phyloP scores from a whole-genome alignment of 2,888 invertebrate genomes.

The Thelaira solivaga region DNA sequence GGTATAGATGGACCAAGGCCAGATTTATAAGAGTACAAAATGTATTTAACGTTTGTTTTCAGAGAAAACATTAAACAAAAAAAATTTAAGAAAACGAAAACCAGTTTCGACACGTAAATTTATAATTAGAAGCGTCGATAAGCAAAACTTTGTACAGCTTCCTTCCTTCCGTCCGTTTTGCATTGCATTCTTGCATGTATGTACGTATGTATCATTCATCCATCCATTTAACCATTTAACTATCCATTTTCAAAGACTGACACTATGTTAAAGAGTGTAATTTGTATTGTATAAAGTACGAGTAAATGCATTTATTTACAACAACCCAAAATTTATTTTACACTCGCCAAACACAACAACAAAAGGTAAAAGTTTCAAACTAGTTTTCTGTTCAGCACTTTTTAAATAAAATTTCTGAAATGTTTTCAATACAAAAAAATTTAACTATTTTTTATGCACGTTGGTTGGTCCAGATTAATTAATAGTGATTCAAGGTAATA shows the following conservation, averaged over 20 bases:
- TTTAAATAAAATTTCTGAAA: conserved; percentile 14
- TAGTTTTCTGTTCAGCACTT: conserved; percentile 41
- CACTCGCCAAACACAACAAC: not conserved
- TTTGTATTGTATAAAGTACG: conserved; percentile 3
- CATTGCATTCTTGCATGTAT: not conserved
- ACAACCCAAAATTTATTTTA: conserved; percentile 9
- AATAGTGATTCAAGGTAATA: conserved; percentile 47
- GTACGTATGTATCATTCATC: too few relatives aligned
- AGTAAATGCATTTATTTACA: conserved; percentile 41
- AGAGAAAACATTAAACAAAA: not conserved
- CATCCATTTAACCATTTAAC: conserved; percentile 10
- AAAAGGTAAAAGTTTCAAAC: conserved; percentile 63
- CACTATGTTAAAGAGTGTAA: not conserved
- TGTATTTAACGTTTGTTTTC: conserved; percentile 36
- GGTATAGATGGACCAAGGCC: conserved; percentile 55
- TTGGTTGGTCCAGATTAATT: conserved; percentile 61
- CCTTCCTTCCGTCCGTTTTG: conserved; percentile 2
- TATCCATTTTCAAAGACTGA: conserved; percentile 10
- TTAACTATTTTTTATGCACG: not conserved
- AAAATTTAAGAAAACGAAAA: conserved; percentile 23
- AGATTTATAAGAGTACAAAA: conserved; percentile 52
- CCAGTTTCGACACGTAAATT: conserved; percentile 59
- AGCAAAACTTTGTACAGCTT: conserved; percentile 33
- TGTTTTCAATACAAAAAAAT: not conserved
- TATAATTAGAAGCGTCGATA: conserved; percentile 50